Percentiles rank a stretch among this genome's conserved stretches.
phyloP scores from a whole-genome alignment of 2,113 vertebrate genomes.

The Picathartes gymnocephalus region DNA sequence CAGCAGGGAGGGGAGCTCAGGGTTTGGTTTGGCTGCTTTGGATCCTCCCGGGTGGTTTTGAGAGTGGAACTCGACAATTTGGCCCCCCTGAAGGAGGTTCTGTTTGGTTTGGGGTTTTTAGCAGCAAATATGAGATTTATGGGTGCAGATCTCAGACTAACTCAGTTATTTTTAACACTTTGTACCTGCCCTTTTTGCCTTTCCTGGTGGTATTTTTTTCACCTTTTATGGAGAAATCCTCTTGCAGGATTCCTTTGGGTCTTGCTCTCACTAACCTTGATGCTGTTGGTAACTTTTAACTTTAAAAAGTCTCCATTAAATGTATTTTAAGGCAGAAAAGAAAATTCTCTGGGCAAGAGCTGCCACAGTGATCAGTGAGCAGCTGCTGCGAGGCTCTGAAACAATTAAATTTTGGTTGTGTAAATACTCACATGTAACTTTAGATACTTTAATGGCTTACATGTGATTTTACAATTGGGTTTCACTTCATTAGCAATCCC shows the following conservation, averaged over 20 bases:
- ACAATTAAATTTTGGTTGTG: background rate
- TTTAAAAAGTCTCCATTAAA: background rate
- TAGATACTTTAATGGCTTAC: background rate
- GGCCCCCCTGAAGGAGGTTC: background rate
- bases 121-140: background rate
- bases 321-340: background rate
- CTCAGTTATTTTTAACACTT: background rate
- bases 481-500: background rate
- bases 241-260: background rate
- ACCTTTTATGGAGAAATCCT: background rate
- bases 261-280: background rate
- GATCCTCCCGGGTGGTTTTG: background rate
- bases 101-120: background rate
- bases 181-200: background rate
- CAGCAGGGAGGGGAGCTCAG: background rate
- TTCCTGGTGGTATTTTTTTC: background rate
- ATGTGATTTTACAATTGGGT: background rate
- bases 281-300: background rate
- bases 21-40: background rate
- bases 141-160: background rate
- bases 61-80: background rate
- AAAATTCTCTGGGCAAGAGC: background rate
- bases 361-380: background rate
- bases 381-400: background rate
- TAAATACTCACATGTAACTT: background rate